phyloP scores from a whole-genome alignment of 1,140 invertebrate genomes.

The Meloidogyne exigua region DNA sequence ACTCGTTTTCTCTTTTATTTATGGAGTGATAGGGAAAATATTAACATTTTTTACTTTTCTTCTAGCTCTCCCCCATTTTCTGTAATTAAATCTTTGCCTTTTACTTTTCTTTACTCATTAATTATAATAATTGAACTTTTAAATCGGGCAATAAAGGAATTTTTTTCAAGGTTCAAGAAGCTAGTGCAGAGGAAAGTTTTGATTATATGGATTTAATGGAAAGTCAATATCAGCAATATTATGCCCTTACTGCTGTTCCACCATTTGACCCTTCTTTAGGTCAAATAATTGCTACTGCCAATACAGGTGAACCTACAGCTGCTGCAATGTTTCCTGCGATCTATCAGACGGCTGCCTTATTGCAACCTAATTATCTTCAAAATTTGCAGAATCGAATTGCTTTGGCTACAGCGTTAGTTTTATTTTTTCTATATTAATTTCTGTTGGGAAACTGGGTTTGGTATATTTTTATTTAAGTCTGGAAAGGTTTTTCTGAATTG shows the following conservation, averaged over 20 bases:
- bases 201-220: conserved; percentile 64
- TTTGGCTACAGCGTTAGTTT: conserved; percentile 16
- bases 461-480: neutral
- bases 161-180: conserved; percentile 36
- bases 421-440: neutral
- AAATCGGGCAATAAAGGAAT: neutral
- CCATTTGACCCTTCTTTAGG: conserved; percentile 51
- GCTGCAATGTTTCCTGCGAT: conserved; percentile 14
- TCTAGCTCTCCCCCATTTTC: neutral
- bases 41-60: neutral
- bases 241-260: conserved; percentile 52
- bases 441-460: neutral
- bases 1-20: neutral
- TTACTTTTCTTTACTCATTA: no score
- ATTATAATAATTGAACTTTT: no score
- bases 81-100: no score
- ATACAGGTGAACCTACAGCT: conserved; percentile 9
- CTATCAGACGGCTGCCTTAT: conserved; percentile 14
- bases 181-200: conserved; percentile 52
- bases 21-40: neutral
- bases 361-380: conserved; percentile 12
- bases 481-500: no score
- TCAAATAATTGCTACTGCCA: conserved; percentile 10
- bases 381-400: conserved; percentile 19
- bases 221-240: conserved; percentile 56